phyloP scores from a whole-genome alignment of 2,797 vertebrate genomes.

The Gephyroberyx darwinii region DNA sequence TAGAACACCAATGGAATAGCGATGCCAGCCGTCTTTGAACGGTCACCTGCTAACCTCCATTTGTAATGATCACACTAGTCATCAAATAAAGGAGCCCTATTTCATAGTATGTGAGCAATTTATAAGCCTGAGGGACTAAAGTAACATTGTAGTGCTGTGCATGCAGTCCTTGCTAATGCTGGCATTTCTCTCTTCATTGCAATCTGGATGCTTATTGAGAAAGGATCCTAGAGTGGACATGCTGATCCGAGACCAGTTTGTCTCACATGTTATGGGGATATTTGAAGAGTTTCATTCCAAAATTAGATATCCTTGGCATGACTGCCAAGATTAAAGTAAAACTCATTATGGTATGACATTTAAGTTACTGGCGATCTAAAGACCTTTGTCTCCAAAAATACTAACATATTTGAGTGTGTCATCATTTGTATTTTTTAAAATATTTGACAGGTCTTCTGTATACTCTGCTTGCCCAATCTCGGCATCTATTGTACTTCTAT shows the following conservation, averaged over 20 bases:
- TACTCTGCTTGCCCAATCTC: too few species aligned
- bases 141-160: not conserved
- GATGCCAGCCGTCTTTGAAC: not conserved
- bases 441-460: too few species aligned
- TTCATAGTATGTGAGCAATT: slow-evolving; percentile 12
- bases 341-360: not conserved
- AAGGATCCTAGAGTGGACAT: not conserved
- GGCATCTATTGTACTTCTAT: too few species aligned
- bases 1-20: not conserved
- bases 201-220: not conserved
- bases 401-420: too few species aligned
- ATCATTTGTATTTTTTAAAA: too few species aligned
- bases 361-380: too few species aligned
- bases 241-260: not conserved
- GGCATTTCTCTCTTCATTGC: not conserved
- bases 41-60: not conserved
- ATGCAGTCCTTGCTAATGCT: slow-evolving; percentile 6
- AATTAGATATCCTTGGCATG: not conserved
- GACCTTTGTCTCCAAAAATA: too few species aligned
- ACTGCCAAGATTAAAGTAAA: not conserved
- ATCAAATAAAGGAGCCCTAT: not conserved
- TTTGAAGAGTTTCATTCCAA: not conserved
- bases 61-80: not conserved
- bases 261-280: not conserved
- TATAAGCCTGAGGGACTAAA: slow-evolving; percentile 3